These are phyloP conservation scores for Hyalella azteca DNA, from an alignment of 2,888 invertebrate genomes.

Conservation along the genomic window DNA sequence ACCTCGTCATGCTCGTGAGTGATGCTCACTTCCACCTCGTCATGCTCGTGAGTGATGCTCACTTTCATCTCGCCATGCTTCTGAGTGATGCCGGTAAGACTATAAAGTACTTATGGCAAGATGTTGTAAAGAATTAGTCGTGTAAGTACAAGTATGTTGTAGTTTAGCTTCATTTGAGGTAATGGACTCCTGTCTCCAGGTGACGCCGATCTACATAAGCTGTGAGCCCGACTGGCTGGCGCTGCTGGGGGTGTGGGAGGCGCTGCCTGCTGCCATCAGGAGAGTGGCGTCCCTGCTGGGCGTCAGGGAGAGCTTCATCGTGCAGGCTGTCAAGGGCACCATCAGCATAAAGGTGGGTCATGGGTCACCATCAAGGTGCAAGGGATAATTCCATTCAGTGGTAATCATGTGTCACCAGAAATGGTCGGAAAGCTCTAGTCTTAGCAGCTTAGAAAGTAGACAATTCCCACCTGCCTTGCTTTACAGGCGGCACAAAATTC, in stretches of 20 bases:
- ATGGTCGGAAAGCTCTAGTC: too few species aligned
- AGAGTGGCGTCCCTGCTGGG: conserved; percentile 89
- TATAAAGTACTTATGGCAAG: too few species aligned
- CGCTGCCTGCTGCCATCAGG: conserved; percentile 77
- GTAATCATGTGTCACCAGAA: too few species aligned
- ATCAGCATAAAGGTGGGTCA: conserved; percentile 67
- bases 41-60: conserved; percentile 90
- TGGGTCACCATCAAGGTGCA: too few species aligned
- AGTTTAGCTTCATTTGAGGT: too few species aligned
- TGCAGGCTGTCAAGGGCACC: conserved; percentile 75
- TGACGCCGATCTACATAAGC: conserved; percentile 87
- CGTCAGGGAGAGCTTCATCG: conserved; percentile 83
- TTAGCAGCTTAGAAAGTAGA: too few species aligned
- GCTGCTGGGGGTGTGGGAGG: conserved; percentile 79
- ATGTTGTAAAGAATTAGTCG: too few species aligned
- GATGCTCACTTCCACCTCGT: conserved; percentile 86
- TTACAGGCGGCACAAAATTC: too few species aligned
- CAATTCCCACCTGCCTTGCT: too few species aligned
- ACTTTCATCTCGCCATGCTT: conserved; percentile 91
- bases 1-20: conserved; percentile 86
- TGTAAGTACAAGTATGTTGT: too few species aligned
- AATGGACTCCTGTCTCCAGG: conserved; percentile 62
- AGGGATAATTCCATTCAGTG: too few species aligned
- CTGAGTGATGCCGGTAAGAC: conserved; percentile 67
- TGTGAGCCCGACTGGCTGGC: conserved; percentile 77